These are phyloP conservation scores for Himalopsyche kuldschensis DNA, from an alignment of 2,888 invertebrate species.

Conservation along the genomic window DNA sequence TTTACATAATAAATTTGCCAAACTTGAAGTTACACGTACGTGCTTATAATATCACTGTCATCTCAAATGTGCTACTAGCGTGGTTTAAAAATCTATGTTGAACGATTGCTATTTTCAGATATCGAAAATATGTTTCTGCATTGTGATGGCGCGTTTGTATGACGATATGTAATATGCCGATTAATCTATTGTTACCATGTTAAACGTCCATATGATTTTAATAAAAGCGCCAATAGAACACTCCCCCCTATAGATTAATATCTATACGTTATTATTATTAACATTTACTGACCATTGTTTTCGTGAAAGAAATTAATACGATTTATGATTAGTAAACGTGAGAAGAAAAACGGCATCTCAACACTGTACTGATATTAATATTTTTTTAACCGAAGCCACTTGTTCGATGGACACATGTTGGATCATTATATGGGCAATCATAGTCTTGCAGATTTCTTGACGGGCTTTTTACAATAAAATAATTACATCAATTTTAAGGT, in stretches of 20 bases:
- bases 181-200: background rate
- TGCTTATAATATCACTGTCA: too few relatives aligned
- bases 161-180: background rate
- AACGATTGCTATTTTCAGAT: too few relatives aligned
- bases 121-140: too few relatives aligned
- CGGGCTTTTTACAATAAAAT: too few relatives aligned
- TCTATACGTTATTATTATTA: background rate
- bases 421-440: background rate
- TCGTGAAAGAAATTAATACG: background rate
- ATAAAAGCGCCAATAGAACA: background rate
- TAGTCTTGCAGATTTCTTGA: too few relatives aligned
- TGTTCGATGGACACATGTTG: background rate
- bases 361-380: background rate
- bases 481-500: too few relatives aligned
- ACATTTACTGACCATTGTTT: background rate
- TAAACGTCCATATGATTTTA: background rate
- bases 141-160: too few relatives aligned
- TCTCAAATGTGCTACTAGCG: too few relatives aligned
- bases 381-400: background rate
- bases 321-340: constrained; percentile 1
- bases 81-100: too few relatives aligned
- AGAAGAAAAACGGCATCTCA: background rate
- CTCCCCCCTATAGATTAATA: background rate
- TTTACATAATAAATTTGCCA: too few relatives aligned
- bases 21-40: too few relatives aligned